Conservation (phyloP, 2,113 vertebrate species). For the Alces alces region DNA sequence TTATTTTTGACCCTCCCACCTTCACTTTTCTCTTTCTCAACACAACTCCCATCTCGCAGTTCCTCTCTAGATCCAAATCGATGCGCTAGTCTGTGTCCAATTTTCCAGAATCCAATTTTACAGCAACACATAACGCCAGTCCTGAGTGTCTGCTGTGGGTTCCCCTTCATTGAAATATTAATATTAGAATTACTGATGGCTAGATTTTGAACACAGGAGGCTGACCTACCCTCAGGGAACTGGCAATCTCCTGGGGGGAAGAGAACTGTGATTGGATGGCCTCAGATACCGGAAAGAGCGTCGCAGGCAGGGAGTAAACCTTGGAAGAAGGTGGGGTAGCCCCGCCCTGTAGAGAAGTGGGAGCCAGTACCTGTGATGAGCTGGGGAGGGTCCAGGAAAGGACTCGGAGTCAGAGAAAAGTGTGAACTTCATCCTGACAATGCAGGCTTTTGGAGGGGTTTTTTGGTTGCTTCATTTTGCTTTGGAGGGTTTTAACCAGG, state of each 20-base stretch:
- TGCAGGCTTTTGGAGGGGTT: neutral
- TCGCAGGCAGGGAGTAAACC: neutral
- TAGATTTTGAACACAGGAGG: neutral
- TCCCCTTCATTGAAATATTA: neutral
- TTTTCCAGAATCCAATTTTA: neutral
- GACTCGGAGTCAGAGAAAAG: neutral
- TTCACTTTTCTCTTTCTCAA: neutral
- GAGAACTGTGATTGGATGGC: neutral
- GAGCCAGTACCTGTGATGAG: neutral
- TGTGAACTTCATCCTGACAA: neutral
- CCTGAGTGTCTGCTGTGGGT: neutral
- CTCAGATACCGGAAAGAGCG: fast-evolving
- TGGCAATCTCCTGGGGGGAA: neutral
- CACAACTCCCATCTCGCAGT: neutral
- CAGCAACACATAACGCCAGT: neutral
- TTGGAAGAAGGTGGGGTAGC: neutral
- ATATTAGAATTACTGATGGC: neutral
- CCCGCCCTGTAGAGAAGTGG: neutral
- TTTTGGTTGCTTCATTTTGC: neutral
- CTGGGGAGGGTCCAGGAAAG: neutral
- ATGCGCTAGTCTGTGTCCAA: neutral
- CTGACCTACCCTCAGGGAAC: neutral
- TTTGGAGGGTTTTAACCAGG: neutral
- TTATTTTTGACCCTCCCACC: neutral
- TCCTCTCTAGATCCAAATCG: neutral